Evolutionary conservation across 2,113 vertebrate species (phyloP).

Genomic region (Pseudonaja textilis): DNA sequence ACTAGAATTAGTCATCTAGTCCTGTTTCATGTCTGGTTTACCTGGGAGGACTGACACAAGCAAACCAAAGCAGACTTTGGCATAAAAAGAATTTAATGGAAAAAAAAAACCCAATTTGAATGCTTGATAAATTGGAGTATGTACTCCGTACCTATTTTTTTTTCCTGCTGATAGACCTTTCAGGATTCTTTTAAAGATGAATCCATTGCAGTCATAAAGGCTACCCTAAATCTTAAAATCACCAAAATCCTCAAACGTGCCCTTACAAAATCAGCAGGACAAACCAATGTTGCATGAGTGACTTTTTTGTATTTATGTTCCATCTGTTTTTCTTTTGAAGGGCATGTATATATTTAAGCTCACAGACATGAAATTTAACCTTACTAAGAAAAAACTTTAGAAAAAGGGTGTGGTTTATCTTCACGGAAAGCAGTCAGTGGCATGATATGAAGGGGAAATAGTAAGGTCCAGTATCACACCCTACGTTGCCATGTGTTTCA

Average conservation of each 20-base stretch:
- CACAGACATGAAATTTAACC: background rate
- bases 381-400: background rate
- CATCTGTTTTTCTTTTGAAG: background rate
- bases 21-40: background rate
- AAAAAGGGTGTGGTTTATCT: background rate
- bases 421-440: background rate
- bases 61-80: background rate
- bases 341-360: background rate
- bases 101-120: background rate
- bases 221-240: background rate
- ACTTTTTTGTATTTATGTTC: background rate
- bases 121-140: background rate
- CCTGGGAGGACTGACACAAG: background rate
- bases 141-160: background rate
- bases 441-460: background rate
- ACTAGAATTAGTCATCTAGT: background rate
- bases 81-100: background rate
- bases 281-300: background rate
- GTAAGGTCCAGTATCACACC: background rate
- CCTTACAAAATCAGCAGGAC: background rate
- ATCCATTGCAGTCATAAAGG: background rate
- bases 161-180: background rate
- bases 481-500: background rate
- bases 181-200: background rate
- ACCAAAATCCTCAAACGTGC: background rate